Conservation (phyloP, 2,888 invertebrate species). For the Anthophora plumipes region DNA sequence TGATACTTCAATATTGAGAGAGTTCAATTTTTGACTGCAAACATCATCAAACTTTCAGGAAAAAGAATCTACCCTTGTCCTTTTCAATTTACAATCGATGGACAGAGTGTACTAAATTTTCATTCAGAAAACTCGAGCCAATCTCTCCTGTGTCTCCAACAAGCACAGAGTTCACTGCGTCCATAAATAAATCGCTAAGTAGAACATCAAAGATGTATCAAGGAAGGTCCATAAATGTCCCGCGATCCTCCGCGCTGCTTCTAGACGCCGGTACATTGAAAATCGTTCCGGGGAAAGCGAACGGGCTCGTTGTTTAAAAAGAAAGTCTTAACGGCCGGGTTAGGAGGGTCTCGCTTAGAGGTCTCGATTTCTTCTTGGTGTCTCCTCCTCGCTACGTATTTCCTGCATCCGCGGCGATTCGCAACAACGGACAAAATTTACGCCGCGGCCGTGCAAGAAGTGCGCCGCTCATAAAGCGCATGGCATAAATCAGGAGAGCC, state of each 20-base stretch:
- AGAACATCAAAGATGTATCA: constrained; percentile 4
- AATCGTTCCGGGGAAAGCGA: constrained; percentile 38
- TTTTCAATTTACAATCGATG: too few species aligned
- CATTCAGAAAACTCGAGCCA: neutral
- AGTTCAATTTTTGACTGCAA: too few species aligned
- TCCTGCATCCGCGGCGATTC: constrained; percentile 52
- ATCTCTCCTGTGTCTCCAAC: neutral
- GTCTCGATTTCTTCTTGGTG: constrained; percentile 32
- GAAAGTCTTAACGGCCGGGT: constrained; percentile 27
- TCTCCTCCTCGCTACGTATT: constrained; percentile 31
- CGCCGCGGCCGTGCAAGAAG: constrained; percentile 62
- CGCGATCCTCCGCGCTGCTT: neutral
- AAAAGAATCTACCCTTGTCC: too few species aligned
- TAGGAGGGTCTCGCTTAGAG: constrained; percentile 18
- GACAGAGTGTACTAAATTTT: neutral
- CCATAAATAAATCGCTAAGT: constrained; percentile 15
- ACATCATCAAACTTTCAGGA: too few species aligned
- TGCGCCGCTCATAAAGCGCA: constrained; percentile 77
- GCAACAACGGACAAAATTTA: constrained; percentile 72
- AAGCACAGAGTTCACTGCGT: neutral
- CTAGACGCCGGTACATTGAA: constrained; percentile 6
- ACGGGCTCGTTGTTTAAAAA: constrained; percentile 27
- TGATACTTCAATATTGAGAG: too few species aligned
- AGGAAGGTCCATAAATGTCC: constrained; percentile 15
- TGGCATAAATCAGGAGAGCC: constrained; percentile 77